These are phyloP conservation scores for Endotricha flammealis DNA, from an alignment of 2,888 invertebrate genomes.

Conservation along the genomic window DNA sequence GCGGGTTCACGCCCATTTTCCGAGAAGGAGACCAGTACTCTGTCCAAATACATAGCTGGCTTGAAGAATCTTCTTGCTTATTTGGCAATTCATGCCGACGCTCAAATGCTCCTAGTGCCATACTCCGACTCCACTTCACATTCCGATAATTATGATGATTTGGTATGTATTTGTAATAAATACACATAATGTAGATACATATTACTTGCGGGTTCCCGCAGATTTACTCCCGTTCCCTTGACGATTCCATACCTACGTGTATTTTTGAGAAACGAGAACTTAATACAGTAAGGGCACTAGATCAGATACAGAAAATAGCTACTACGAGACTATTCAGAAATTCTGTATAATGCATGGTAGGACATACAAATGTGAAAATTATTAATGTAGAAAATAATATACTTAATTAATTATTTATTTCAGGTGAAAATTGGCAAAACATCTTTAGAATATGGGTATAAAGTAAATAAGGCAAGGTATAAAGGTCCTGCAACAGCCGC, in stretches of 20 bases:
- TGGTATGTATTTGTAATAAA: constrained; percentile 49
- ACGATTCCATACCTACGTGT: no score
- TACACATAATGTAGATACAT: no score
- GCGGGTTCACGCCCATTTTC: constrained; percentile 84
- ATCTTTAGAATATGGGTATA: constrained; percentile 51
- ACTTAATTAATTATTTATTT: no score
- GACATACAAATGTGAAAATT: no score
- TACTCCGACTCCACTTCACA: constrained; percentile 79
- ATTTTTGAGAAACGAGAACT: no score
- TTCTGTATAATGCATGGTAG: no score
- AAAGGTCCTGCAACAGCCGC: constrained; percentile 74
- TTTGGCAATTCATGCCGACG: constrained; percentile 85
- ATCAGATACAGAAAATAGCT: no score
- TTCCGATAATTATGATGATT: constrained; percentile 67
- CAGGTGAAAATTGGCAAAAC: constrained; percentile 56
- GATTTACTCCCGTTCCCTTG: no score
- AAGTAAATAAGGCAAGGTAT: constrained; percentile 52
- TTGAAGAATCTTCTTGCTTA: constrained; percentile 79
- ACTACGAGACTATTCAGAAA: no score
- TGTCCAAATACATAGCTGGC: constrained; percentile 75
- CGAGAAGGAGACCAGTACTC: constrained; percentile 80
- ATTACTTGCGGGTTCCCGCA: no score
- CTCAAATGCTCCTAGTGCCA: constrained; percentile 83
- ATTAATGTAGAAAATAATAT: no score
- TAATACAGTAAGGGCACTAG: no score